These are phyloP conservation scores for Volucella inflata DNA, from an alignment of 2,888 invertebrate species.

Conservation along the genomic window DNA sequence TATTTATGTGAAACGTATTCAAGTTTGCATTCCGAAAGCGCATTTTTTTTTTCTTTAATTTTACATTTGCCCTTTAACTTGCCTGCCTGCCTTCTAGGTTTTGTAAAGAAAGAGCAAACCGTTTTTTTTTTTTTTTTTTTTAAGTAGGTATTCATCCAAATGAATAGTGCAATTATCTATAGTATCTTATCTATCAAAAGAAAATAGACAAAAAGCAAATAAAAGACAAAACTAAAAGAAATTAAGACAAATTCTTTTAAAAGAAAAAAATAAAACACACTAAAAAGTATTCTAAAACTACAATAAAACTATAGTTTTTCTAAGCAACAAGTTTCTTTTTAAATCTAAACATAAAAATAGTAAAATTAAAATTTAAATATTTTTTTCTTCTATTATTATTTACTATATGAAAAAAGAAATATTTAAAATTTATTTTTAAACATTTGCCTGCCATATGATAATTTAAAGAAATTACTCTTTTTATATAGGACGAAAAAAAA, in stretches of 20 bases:
- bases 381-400: slow-evolving; percentile 23
- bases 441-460: slow-evolving; percentile 72
- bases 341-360: neutral
- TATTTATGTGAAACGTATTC: slow-evolving; percentile 54
- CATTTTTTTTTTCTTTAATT: slow-evolving; percentile 28
- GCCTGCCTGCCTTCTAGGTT: slow-evolving; percentile 66
- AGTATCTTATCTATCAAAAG: slow-evolving; percentile 35
- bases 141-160: slow-evolving; percentile 53
- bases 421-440: slow-evolving; percentile 30
- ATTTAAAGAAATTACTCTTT: slow-evolving; percentile 23
- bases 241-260: slow-evolving; percentile 24
- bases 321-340: neutral
- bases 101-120: slow-evolving; percentile 15
- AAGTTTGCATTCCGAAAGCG: slow-evolving; percentile 56
- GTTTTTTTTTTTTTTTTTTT: neutral
- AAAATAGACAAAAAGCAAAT: slow-evolving; percentile 33
- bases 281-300: slow-evolving; percentile 27
- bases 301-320: neutral
- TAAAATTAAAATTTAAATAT: slow-evolving; percentile 48
- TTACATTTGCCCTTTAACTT: slow-evolving; percentile 60
- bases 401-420: slow-evolving; percentile 46
- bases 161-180: slow-evolving; percentile 69
- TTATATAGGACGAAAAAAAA: slow-evolving; percentile 8
- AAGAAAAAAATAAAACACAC: slow-evolving; percentile 33
- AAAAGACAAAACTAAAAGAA: slow-evolving; percentile 50